phyloP scores from a whole-genome alignment of 2,888 invertebrate species.

The Melanophora roralis region DNA sequence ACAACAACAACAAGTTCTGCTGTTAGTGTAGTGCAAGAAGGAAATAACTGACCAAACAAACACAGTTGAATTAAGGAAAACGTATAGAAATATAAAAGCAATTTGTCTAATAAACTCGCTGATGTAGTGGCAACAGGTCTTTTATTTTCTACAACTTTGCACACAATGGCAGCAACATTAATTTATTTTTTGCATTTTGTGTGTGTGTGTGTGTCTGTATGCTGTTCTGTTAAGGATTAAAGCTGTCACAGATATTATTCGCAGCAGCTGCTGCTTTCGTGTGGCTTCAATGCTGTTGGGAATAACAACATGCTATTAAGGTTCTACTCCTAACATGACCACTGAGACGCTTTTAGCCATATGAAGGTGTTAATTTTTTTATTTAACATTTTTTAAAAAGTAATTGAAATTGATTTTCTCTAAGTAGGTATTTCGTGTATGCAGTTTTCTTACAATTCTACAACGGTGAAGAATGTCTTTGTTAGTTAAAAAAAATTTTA shows the following conservation, averaged over 20 bases:
- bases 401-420: conserved; percentile 63
- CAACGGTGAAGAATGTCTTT: neutral
- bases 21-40: neutral
- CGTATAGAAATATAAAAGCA: conserved; percentile 55
- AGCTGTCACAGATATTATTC: conserved; percentile 17
- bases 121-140: conserved; percentile 61
- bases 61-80: conserved; percentile 3
- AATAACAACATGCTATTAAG: conserved; percentile 27
- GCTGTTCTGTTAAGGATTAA: conserved; percentile 39
- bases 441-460: neutral
- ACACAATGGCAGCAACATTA: conserved; percentile 9
- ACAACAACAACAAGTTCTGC: neutral
- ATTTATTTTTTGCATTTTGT: neutral
- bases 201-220: neutral
- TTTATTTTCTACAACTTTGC: conserved; percentile 28
- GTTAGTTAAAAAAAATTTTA: neutral
- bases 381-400: conserved; percentile 63
- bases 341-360: conserved; percentile 64
- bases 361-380: conserved; percentile 67
- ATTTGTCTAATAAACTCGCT: conserved; percentile 65
- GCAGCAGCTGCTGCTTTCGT: neutral
- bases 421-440: neutral
- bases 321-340: conserved; percentile 42
- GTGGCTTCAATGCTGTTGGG: conserved; percentile 9
- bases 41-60: neutral